Base-by-base conservation (phyloP, 2,888 invertebrate species). In the Cheilosia scutellata region DNA sequence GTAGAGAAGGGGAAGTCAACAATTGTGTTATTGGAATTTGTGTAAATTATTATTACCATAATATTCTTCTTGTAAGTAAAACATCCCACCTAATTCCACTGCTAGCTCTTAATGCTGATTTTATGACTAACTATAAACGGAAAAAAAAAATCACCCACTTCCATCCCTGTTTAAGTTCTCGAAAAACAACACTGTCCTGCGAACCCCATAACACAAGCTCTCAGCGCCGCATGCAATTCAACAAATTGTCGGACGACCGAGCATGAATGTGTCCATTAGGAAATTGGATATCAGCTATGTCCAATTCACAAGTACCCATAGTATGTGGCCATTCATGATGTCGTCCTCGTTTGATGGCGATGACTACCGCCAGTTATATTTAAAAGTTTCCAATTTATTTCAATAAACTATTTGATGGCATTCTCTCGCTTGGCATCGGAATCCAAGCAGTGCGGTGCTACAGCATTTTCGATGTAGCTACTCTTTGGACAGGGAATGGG, bases 261-360 rank as follows among this genome's bases (percentile, higher is more conserved):
- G 72, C 82, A 82, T 82, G 76, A 86, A 86, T 86, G 53, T 76
- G 71, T 82, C 86, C 86, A 86, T 86, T 86, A 86, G 86, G 82
- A 86, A 82, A 86, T 86, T 86, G 86, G 86, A 86, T 86, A 82
- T 82, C 82, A 82, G 62, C 76, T 74, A 66, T 74, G 29, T 63
- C 40, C 70, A 75, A 71, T 75, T 84, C 65, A 75, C 65, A 80
- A 72, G 57, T 62, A 49, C 37, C 57, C 49, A 51, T 25, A 29
- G n/a, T 29, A 49, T 27, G 42, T 51, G n/a, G n/a, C 42, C 44
- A 25, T 57, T 62, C 66, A 80, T 62, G 80, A 86, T 76, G 84
- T 55, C 16, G 42, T 29, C 44, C 44, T 63, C 33, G 55, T 47
- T 76, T 79, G 83, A 86, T 76, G 66, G 75, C 76, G 51, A 57